Evolutionary conservation across 92 coral and sea anemone genomes (phyloP).

Genomic region (Zoanthus sociatus): DNA sequence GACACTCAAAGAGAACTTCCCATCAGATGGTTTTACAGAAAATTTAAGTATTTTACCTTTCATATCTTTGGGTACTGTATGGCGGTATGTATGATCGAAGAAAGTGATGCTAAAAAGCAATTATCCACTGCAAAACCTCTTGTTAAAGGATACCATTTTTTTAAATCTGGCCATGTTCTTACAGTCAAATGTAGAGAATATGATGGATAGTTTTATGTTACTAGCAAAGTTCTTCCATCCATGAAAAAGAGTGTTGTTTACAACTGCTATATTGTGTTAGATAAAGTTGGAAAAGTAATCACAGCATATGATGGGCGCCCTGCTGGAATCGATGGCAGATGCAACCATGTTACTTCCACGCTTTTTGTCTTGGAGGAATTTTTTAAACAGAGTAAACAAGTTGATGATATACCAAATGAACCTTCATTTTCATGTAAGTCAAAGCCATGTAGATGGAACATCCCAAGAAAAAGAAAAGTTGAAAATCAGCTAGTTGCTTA

Average conservation of each 20-base stretch:
- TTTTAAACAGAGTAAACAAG: slow-evolving; percentile 54
- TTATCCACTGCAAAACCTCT: slow-evolving; percentile 61
- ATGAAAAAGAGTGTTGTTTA: slow-evolving; percentile 51
- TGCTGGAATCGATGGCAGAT: slow-evolving; percentile 69
- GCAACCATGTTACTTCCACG: slow-evolving; percentile 70
- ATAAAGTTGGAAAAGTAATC: slow-evolving; percentile 44
- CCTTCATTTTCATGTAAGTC: slow-evolving; percentile 65
- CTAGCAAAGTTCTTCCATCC: slow-evolving; percentile 64
- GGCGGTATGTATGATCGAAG: no score
- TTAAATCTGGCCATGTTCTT: no score
- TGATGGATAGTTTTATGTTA: slow-evolving; percentile 57
- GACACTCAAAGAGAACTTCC: slow-evolving; percentile 36
- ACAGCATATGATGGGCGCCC: slow-evolving; percentile 72
- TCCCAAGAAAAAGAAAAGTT: slow-evolving; percentile 66
- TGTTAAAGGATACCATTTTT: slow-evolving; percentile 1
- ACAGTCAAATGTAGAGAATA: slow-evolving; percentile 35
- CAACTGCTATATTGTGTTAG: slow-evolving; percentile 57
- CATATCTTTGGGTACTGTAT: no score
- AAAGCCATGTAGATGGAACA: slow-evolving; percentile 70
- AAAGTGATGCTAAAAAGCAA: not conserved
- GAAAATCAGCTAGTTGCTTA: slow-evolving; percentile 49
- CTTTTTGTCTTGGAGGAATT: slow-evolving; percentile 66
- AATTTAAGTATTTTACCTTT: no score
- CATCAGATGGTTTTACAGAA: not conserved
- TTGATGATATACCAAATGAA: slow-evolving; percentile 18